Evolutionary conservation across 2,113 vertebrate species (phyloP).

Genomic region (Marmota flaviventris): DNA sequence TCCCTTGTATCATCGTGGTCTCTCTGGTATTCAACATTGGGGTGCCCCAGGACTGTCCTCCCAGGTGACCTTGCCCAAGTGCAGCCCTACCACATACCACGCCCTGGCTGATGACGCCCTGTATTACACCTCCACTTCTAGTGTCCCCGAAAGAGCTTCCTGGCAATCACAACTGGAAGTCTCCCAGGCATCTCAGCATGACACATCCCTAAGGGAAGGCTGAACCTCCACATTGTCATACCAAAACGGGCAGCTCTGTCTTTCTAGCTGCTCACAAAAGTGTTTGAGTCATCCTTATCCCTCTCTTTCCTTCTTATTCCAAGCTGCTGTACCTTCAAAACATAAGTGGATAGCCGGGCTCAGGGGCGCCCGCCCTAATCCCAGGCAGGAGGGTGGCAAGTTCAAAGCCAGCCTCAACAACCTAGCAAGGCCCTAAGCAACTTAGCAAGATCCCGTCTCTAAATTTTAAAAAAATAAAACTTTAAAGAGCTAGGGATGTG

Average conservation of each 20-base stretch:
- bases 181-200: neutral
- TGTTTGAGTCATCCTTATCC: neutral
- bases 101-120: accelerated
- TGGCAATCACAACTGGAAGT: neutral
- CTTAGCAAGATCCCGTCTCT: too few species aligned
- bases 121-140: neutral
- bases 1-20: neutral
- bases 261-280: neutral
- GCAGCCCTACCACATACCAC: neutral
- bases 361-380: too few species aligned
- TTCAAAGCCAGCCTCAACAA: too few species aligned
- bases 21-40: neutral
- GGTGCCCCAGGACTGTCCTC: neutral
- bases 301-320: neutral
- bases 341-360: neutral
- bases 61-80: neutral
- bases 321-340: neutral
- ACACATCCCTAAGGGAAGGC: neutral
- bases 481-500: too few species aligned
- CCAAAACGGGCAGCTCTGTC: neutral
- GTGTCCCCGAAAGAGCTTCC: neutral
- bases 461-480: too few species aligned
- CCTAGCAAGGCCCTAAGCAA: too few species aligned
- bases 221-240: neutral
- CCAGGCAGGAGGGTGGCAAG: too few species aligned